phyloP scores from a whole-genome alignment of 2,797 vertebrate genomes.

The Hemitrygon akajei region DNA sequence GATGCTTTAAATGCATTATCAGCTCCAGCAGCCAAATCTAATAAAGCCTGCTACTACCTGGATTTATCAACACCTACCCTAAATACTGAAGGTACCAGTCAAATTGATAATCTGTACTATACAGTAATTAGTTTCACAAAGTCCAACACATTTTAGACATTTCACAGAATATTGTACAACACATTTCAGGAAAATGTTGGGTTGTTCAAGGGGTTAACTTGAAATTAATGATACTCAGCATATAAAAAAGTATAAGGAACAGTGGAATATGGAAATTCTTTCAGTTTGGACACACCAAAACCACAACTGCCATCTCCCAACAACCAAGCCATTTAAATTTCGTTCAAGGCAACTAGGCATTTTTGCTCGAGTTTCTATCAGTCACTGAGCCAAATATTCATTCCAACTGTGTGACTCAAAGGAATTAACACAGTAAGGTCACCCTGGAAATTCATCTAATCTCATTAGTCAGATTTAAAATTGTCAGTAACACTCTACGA shows the following conservation, averaged over 20 bases:
- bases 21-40: neutral
- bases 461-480: slow-evolving; percentile 19
- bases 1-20: neutral
- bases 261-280: neutral
- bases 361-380: neutral
- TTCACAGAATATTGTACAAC: neutral
- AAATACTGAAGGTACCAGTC: neutral
- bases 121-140: neutral
- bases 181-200: neutral
- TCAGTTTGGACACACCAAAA: neutral
- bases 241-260: neutral
- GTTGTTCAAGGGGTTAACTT: neutral
- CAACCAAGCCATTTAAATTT: neutral
- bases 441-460: slow-evolving; percentile 21
- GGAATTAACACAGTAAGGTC: neutral
- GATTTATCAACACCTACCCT: neutral
- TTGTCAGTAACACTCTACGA: neutral
- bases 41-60: neutral
- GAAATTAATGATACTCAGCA: neutral
- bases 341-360: neutral
- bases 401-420: neutral
- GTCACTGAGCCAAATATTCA: neutral
- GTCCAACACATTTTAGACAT: neutral
- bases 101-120: neutral
- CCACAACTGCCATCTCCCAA: neutral